Percentiles rank a stretch among this genome's conserved stretches.
phyloP scores from a whole-genome alignment of 2,888 invertebrate species.

The Gymnocheta viridis region DNA sequence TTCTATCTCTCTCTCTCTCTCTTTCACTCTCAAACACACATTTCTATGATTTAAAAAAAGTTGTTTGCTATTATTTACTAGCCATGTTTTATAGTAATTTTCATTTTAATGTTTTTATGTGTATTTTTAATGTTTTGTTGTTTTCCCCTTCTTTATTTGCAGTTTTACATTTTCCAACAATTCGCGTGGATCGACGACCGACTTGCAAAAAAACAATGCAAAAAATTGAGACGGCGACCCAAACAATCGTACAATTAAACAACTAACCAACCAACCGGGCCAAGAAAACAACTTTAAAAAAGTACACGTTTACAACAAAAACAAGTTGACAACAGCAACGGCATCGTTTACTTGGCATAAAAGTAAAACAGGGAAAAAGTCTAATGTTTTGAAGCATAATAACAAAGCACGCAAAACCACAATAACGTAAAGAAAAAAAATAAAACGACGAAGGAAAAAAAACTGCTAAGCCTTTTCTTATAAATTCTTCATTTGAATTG shows the following conservation, averaged over 20 bases:
- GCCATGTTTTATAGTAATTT: conserved; percentile 53
- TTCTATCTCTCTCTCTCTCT: conserved; percentile 12
- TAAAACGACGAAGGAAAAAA: conserved; percentile 5
- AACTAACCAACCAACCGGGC: conserved; percentile 48
- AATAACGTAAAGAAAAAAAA: conserved; percentile 53
- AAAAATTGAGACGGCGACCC: conserved; percentile 41
- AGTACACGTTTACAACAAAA: conserved; percentile 47
- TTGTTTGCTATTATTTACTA: neutral
- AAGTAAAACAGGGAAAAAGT: conserved; percentile 40
- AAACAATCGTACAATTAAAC: conserved; percentile 40
- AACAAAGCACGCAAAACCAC: conserved; percentile 69
- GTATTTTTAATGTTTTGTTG: conserved; percentile 62
- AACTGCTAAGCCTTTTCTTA: conserved; percentile 40
- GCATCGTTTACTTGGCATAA: conserved; percentile 40
- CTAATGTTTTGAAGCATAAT: conserved; percentile 67
- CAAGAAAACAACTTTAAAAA: conserved; percentile 40
- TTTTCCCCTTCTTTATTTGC: conserved; percentile 65
- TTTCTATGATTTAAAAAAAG: neutral
- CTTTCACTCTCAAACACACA: conserved; percentile 12
- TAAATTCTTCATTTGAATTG: conserved; percentile 23
- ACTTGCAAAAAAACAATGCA: conserved; percentile 20
- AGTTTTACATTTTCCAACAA: conserved; percentile 65
- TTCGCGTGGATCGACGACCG: conserved; percentile 71
- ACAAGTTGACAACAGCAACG: conserved; percentile 23
- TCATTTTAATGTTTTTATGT: conserved; percentile 63